Percentiles rank a stretch among this genome's conserved stretches.
These are phyloP conservation scores for Oedothorax gibbosus DNA, from an alignment of 1,140 invertebrate species.

Conservation along the genomic window DNA sequence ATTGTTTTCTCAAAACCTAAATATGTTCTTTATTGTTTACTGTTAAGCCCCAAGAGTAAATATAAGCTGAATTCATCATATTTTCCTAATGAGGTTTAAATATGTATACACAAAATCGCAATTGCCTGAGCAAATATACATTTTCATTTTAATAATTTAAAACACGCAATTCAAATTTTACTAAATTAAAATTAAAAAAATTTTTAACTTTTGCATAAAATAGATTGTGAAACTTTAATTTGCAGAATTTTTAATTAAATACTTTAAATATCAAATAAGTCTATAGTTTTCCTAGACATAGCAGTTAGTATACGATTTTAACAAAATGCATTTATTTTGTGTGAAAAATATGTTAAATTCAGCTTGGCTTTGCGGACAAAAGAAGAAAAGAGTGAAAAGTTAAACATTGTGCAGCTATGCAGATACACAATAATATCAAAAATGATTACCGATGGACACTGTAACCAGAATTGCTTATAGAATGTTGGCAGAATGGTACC, in stretches of 20 bases:
- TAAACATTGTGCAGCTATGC: slow-evolving; percentile 52
- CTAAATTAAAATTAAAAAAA: no score
- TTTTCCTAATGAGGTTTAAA: background rate
- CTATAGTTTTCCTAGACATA: no score
- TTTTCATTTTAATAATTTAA: no score
- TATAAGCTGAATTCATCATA: slow-evolving; percentile 22
- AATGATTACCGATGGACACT: slow-evolving; percentile 61
- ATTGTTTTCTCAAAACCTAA: no score
- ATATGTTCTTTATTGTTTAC: no score
- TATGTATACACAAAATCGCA: background rate
- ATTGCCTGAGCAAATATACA: no score
- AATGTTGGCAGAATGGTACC: slow-evolving; percentile 61
- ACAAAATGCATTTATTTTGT: background rate
- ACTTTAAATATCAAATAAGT: no score
- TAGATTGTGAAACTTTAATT: no score
- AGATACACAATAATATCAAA: slow-evolving; percentile 54
- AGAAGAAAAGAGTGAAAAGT: slow-evolving; percentile 21
- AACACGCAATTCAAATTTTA: no score
- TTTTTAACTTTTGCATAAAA: no score
- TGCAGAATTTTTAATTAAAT: no score
- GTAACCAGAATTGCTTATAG: slow-evolving; percentile 60
- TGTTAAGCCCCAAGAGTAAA: background rate
- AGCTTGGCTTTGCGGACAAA: slow-evolving; percentile 23
- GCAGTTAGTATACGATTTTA: background rate
- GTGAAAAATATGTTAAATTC: slow-evolving; percentile 7